Evolutionary conservation across 2,888 invertebrate genomes (phyloP).

Genomic region (Galeruca laticollis): DNA sequence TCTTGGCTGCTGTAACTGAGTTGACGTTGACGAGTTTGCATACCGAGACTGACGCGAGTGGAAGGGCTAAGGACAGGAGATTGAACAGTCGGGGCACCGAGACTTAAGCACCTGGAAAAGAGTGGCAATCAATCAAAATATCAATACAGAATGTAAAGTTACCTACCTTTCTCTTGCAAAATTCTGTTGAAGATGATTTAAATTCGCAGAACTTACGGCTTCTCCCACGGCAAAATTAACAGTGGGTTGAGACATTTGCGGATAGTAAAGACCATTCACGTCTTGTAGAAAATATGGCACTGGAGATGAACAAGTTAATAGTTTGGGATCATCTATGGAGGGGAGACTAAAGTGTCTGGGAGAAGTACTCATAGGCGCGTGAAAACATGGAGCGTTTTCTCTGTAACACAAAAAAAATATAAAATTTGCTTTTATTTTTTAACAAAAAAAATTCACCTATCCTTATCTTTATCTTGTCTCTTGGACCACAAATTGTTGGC

Average conservation of each 20-base stretch:
- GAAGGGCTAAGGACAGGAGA: constrained; percentile 73
- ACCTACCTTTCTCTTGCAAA: constrained; percentile 49
- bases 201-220: constrained; percentile 66
- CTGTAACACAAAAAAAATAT: constrained; percentile 31
- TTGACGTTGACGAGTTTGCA: constrained; percentile 65
- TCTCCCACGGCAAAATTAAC: constrained; percentile 80
- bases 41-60: constrained; percentile 74
- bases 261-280: constrained; percentile 62
- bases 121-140: constrained; percentile 37
- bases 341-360: constrained; percentile 79
- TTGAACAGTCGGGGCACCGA: constrained; percentile 67
- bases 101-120: constrained; percentile 73
- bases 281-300: constrained; percentile 65
- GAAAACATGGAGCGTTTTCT: constrained; percentile 58
- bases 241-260: constrained; percentile 59
- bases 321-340: constrained; percentile 71
- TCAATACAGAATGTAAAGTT: background rate
- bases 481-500: constrained; percentile 49
- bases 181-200: constrained; percentile 57
- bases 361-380: constrained; percentile 62
- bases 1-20: constrained; percentile 82
- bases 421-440: background rate
- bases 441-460: constrained; percentile 9
- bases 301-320: constrained; percentile 62
- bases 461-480: constrained; percentile 37